phyloP scores from a whole-genome alignment of 1,140 invertebrate species.

The Diorhabda sublineata region DNA sequence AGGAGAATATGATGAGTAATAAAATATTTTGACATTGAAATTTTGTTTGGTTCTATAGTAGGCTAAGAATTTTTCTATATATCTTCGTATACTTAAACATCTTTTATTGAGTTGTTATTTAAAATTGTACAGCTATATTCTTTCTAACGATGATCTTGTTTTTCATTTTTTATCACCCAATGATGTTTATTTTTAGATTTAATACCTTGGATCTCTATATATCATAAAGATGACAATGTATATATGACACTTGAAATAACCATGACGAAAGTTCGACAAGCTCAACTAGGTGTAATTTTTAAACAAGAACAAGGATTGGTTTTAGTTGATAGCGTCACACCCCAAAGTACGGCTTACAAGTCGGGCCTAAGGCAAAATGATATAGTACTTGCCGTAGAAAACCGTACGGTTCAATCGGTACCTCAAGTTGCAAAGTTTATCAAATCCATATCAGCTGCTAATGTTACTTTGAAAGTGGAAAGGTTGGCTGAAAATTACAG shows the following conservation, averaged over 20 bases:
- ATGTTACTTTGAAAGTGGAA: constrained; percentile 58
- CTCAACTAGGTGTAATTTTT: constrained; percentile 65
- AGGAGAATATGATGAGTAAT: too few species aligned
- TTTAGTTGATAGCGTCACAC: constrained; percentile 70
- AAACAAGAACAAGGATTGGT: constrained; percentile 62
- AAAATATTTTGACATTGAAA: too few species aligned
- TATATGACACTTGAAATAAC: constrained; percentile 62
- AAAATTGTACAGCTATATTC: too few species aligned
- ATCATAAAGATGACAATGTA: constrained; percentile 45
- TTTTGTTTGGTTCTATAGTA: too few species aligned
- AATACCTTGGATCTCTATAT: constrained; percentile 43
- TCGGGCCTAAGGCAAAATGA: constrained; percentile 76
- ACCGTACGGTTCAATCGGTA: constrained; percentile 67
- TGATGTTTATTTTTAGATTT: constrained; percentile 38
- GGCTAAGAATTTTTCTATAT: too few species aligned
- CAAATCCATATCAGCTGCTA: constrained; percentile 50
- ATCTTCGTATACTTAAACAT: too few species aligned
- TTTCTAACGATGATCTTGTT: background rate
- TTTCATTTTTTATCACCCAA: constrained; percentile 50
- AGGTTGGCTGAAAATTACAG: constrained; percentile 47
- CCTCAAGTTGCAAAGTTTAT: constrained; percentile 69
- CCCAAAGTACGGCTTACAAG: constrained; percentile 68
- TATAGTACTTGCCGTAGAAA: constrained; percentile 74
- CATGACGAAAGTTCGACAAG: constrained; percentile 59
- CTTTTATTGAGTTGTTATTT: too few species aligned